phyloP scores from a whole-genome alignment of 2,113 vertebrate species.

The Dunckerocampus dactyliophorus region DNA sequence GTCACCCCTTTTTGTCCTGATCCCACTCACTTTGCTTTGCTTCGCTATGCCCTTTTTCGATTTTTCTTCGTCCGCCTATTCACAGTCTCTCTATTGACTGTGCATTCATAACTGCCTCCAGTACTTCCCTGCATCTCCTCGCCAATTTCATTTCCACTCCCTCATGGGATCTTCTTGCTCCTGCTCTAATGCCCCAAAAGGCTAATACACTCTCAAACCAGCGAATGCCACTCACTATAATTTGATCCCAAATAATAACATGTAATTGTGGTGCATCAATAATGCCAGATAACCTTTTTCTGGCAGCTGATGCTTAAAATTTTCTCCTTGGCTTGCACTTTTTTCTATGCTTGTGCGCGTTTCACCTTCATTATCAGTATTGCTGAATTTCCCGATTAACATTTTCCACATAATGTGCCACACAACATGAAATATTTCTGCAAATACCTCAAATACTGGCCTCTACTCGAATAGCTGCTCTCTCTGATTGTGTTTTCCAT shows the following conservation, averaged over 20 bases:
- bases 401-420: neutral
- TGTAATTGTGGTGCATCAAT: conserved; percentile 30
- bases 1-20: conserved; percentile 55
- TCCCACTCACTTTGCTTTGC: conserved; percentile 51
- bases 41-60: conserved; percentile 49
- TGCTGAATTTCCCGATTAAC: conserved; percentile 14
- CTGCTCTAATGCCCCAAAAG: conserved; percentile 11
- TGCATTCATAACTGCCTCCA: conserved; percentile 51
- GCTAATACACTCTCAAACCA: conserved; percentile 17
- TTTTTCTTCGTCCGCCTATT: conserved; percentile 45
- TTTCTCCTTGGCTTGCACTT: conserved; percentile 32
- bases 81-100: conserved; percentile 51
- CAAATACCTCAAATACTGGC: neutral
- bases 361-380: conserved; percentile 41
- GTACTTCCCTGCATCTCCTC: conserved; percentile 11
- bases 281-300: conserved; percentile 34
- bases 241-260: conserved; percentile 20
- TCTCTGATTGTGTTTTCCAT: neutral
- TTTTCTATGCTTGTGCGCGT: conserved; percentile 22
- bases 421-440: neutral
- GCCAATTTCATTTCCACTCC: conserved; percentile 15
- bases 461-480: neutral
- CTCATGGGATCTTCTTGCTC: conserved; percentile 26
- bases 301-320: conserved; percentile 21
- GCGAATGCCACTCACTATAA: conserved; percentile 13